Conservation (phyloP, 1,140 invertebrate species). For the Episyrphus balteatus region DNA sequence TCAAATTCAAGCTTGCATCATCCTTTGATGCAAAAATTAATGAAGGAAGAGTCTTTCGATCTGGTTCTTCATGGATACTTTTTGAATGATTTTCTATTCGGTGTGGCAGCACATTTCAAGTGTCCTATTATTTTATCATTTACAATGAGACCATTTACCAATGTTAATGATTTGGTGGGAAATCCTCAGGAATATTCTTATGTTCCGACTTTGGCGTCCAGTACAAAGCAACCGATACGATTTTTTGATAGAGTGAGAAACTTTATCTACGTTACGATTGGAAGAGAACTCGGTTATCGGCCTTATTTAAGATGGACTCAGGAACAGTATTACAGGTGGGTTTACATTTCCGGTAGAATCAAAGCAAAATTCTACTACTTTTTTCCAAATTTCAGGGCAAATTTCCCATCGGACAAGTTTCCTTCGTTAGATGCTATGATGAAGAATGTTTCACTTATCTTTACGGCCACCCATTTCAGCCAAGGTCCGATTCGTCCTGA, state of each 20-base stretch:
- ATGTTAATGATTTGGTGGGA: conserved; percentile 2
- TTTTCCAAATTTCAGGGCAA: conserved; percentile 3
- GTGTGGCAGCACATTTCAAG: conserved; percentile 11
- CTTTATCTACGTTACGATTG: conserved; percentile 12
- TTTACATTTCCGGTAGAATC: too few species aligned
- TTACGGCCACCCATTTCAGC: conserved; percentile 16
- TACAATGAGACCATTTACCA: conserved; percentile 3
- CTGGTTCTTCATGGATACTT: conserved; percentile 10
- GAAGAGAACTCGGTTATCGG: conserved; percentile 2
- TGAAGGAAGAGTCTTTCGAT: conserved; percentile 8
- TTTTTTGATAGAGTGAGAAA: conserved; percentile 1
- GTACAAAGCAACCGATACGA: conserved; percentile 1
- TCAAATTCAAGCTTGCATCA: conserved; percentile 2
- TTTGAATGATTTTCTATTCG: conserved; percentile 10
- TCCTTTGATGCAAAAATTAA: conserved; percentile 3
- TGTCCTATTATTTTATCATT: conserved; percentile 8
- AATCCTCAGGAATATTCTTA: conserved; percentile 9
- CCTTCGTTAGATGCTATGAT: conserved; percentile 9
- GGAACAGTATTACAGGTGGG: too few species aligned
- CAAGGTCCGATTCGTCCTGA: conserved; percentile 17
- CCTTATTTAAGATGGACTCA: too few species aligned
- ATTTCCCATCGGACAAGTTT: conserved; percentile 13
- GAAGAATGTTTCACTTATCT: conserved; percentile 9
- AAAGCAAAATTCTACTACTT: too few species aligned
- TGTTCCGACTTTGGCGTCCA: conserved; percentile 5